phyloP scores from a whole-genome alignment of 1,140 invertebrate genomes.

The Samia ricini region DNA sequence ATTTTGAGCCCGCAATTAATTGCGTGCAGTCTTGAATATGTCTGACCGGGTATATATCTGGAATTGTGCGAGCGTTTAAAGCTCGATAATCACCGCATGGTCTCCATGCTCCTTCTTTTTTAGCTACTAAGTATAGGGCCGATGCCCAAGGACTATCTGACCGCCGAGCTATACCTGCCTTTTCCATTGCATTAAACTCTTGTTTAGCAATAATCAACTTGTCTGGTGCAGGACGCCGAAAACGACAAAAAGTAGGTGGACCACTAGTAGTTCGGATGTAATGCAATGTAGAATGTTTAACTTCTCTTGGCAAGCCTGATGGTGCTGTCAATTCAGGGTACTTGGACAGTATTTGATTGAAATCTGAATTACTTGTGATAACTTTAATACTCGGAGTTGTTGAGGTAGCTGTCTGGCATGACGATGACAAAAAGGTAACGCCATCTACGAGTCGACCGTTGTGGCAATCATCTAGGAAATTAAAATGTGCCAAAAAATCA shows the following conservation, averaged over 20 bases:
- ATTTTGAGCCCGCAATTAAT: conserved; percentile 20
- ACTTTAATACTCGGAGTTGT: neutral
- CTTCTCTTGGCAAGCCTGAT: neutral
- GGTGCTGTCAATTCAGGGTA: conserved; percentile 2
- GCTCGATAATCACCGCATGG: conserved; percentile 42
- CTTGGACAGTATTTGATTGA: neutral
- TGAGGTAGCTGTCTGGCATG: neutral
- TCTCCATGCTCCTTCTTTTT: conserved; percentile 35
- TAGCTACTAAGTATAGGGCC: conserved; percentile 56
- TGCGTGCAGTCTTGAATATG: conserved; percentile 9
- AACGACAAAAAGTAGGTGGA: conserved; percentile 12
- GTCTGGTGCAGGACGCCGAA: conserved; percentile 15
- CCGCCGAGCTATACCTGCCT: conserved; percentile 44
- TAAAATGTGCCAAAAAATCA: neutral
- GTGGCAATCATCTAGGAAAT: neutral
- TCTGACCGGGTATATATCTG: conserved; percentile 61
- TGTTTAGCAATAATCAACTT: conserved; percentile 13
- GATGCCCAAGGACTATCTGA: conserved; percentile 67
- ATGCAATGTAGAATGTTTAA: neutral
- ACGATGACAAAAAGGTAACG: neutral
- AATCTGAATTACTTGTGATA: neutral
- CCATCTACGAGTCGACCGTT: neutral
- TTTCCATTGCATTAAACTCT: conserved; percentile 15
- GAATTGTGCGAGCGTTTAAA: conserved; percentile 57
- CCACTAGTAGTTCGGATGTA: conserved; percentile 14